Percentiles rank a stretch among this genome's conserved stretches.
These are phyloP conservation scores for Oryzias celebensis DNA, from an alignment of 2,113 vertebrate genomes.

Conservation along the genomic window DNA sequence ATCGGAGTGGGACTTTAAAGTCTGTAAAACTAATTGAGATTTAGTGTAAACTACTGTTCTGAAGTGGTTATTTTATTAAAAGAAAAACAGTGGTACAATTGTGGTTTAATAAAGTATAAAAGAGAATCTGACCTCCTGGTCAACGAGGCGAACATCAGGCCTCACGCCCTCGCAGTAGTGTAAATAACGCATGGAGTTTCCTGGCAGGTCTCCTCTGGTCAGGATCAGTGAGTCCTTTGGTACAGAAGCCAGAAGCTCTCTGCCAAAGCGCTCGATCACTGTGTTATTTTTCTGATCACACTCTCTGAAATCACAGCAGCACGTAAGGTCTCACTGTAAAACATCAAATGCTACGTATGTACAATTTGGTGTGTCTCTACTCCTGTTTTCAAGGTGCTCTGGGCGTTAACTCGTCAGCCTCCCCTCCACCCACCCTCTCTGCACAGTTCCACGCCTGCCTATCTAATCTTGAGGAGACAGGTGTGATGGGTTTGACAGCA, in stretches of 20 bases:
- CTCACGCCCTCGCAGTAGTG: constrained; percentile 89
- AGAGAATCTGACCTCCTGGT: constrained; percentile 88
- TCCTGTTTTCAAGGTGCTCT: constrained; percentile 57
- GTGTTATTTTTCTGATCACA: constrained; percentile 89
- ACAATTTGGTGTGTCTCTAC: constrained; percentile 21
- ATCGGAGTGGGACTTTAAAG: too few species aligned
- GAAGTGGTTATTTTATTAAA: too few species aligned
- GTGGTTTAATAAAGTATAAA: too few species aligned
- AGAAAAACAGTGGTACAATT: too few species aligned
- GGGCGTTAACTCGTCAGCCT: constrained; percentile 69
- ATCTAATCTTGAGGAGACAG: constrained; percentile 71
- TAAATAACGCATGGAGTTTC: constrained; percentile 92
- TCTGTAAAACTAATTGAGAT: neutral
- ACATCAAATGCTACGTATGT: neutral
- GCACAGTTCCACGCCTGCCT: constrained; percentile 56
- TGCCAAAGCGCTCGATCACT: constrained; percentile 87
- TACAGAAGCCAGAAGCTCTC: constrained; percentile 86
- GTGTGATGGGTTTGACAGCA: constrained; percentile 75
- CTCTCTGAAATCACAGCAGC: constrained; percentile 66
- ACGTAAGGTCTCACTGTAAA: constrained; percentile 9
- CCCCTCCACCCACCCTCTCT: constrained; percentile 57
- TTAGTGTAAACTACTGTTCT: too few species aligned
- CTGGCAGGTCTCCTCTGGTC: constrained; percentile 93
- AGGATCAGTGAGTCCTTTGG: constrained; percentile 84
- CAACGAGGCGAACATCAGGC: constrained; percentile 88